Conservation (phyloP, 2,113 vertebrate genomes). For the Barnardius zonarius region DNA sequence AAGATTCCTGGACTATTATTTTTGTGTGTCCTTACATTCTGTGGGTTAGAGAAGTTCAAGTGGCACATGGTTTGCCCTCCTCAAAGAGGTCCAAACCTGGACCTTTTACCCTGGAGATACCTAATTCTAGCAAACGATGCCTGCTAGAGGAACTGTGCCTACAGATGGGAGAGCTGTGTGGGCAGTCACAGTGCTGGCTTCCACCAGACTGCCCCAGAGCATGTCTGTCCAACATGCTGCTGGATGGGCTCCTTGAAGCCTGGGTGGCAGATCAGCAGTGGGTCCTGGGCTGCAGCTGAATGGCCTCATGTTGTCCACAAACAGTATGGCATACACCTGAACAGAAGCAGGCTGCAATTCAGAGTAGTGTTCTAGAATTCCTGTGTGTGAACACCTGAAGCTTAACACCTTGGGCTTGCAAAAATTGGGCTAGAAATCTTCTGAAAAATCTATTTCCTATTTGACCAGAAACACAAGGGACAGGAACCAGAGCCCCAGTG, state of each 20-base stretch:
- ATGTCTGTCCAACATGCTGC: rapidly evolving
- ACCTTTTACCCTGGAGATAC: not conserved
- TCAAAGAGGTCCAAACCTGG: not conserved
- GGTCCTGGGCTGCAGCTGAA: not conserved
- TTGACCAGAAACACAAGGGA: not conserved
- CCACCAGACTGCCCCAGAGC: not conserved
- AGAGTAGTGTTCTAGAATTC: not conserved
- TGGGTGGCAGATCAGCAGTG: not conserved
- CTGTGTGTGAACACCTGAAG: not conserved
- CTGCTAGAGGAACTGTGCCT: not conserved
- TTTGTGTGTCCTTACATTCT: not conserved
- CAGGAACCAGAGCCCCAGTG: not conserved
- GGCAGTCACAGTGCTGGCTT: not conserved
- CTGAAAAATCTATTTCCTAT: not conserved
- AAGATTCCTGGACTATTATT: conserved; percentile 38
- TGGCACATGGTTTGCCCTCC: not conserved
- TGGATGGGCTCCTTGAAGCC: rapidly evolving
- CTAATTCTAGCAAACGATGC: not conserved
- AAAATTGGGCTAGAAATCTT: not conserved
- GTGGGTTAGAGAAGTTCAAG: conserved; percentile 30
- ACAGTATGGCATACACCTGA: not conserved
- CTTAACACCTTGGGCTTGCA: not conserved
- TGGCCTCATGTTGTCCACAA: rapidly evolving
- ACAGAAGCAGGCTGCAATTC: not conserved
- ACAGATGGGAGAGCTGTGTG: not conserved